A percentile compares a stretch with the other conserved stretches of the same genome.
These are phyloP conservation scores for Ophion ventricosus DNA, from an alignment of 2,888 invertebrate species.

Conservation along the genomic window DNA sequence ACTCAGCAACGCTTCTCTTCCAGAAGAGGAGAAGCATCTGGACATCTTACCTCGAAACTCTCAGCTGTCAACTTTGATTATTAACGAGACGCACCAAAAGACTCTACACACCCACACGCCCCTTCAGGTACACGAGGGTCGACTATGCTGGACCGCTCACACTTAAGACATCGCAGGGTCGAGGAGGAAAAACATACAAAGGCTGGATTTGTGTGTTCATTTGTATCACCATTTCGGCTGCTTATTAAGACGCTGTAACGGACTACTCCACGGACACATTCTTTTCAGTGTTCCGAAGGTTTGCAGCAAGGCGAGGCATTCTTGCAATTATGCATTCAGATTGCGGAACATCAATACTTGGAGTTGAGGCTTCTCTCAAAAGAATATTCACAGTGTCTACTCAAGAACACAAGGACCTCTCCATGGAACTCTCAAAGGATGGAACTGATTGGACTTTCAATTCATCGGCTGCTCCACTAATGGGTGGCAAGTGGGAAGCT, in stretches of 20 bases:
- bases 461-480: too few species aligned
- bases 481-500: too few species aligned
- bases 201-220: constrained; percentile 68
- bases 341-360: constrained; percentile 23
- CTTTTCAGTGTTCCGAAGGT: constrained; percentile 12
- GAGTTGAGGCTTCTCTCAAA: constrained; percentile 7
- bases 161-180: constrained; percentile 54
- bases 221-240: constrained; percentile 68
- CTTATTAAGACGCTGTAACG: constrained; percentile 59
- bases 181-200: constrained; percentile 58
- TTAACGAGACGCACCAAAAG: constrained; percentile 40
- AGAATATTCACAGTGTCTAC: neutral
- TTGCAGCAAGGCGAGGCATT: constrained; percentile 31
- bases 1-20: too few species aligned
- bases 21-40: too few species aligned
- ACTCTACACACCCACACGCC: too few species aligned
- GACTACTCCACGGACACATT: constrained; percentile 39
- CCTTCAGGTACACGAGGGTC: too few species aligned
- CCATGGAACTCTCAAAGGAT: too few species aligned
- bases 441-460: too few species aligned
- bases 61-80: constrained; percentile 34
- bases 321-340: constrained; percentile 5
- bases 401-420: too few species aligned
- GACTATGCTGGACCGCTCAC: too few species aligned
- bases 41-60: constrained; percentile 52